Evolutionary conservation across 2,797 vertebrate genomes (phyloP), one percentile per base, ranked within the genome.

Genomic region (Syncerus caffer): DNA sequence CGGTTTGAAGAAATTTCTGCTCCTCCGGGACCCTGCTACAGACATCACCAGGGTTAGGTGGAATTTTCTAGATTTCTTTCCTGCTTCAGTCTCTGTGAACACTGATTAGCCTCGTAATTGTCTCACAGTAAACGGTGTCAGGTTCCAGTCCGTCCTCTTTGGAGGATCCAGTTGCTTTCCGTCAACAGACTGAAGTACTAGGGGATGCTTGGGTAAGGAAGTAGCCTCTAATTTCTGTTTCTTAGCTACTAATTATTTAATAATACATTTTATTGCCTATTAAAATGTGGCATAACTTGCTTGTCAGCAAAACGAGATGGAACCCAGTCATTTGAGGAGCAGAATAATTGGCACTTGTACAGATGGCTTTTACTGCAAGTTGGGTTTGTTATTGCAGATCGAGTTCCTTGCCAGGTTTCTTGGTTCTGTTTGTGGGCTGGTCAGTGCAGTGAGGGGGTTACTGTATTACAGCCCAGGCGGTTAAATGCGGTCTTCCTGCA

Each of bases 191-290:
- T 97, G 98, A 98, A 98, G 98, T 98, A 98, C 96, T 98, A 79
- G 92, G 82, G 98, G 97, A 96, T 98, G 97, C 98, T 97, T 98
- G 96, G 95, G 98, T 98, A 98, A 98, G 98, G 98, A 99, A 99
- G 98, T 98, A 97, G 98, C 98, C 98, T 99, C 98, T 99, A 98
- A 99, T 99, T 99, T 98, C 97, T 98, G 98, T 98, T 98, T 99
- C 99, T 99, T 98, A 98, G 98, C 98, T 99, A 98, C 99, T 99
- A 99, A 99, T 99, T 99, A 99, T 99, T 99, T 98, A 99, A 99
- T 99, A 99, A 99, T 99, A 99, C 98, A 99, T 98, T 99, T 99
- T 99, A 99, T 99, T 99, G 99, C 98, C 98, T 98, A 99, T 99
- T 99, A 99, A 99, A 99, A 99, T 98, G 98, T 98, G 98, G 98